Evolutionary conservation across 1,140 invertebrate species (phyloP).

Genomic region (Cryptotermes secundus): DNA sequence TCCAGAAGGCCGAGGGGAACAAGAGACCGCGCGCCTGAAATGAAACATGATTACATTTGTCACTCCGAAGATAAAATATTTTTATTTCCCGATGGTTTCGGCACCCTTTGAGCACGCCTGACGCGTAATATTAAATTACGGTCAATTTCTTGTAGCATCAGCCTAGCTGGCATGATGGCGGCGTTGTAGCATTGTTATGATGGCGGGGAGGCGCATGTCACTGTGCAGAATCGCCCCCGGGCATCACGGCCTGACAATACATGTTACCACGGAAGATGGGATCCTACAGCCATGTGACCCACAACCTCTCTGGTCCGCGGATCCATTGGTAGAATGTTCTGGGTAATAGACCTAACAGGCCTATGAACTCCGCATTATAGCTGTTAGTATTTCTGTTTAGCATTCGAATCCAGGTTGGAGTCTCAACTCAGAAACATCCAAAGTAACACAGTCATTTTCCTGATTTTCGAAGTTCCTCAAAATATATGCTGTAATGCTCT

Average conservation of each 20-base stretch:
- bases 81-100: constrained; percentile 19
- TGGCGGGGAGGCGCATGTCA: neutral
- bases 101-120: neutral
- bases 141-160: constrained; percentile 16
- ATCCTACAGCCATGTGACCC: neutral
- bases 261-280: neutral
- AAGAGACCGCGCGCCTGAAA: neutral
- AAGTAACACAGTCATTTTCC: no score
- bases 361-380: neutral
- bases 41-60: constrained; percentile 20
- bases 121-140: constrained; percentile 17
- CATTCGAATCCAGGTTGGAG: no score
- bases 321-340: no score
- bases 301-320: neutral
- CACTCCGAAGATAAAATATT: constrained; percentile 17
- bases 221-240: constrained; percentile 3
- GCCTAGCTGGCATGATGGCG: constrained; percentile 7
- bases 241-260: constrained; percentile 14
- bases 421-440: no score
- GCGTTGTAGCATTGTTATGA: neutral
- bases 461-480: no score
- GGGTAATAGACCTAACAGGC: no score
- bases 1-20: neutral
- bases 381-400: no score
- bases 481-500: no score